A percentile compares a stretch with the other conserved stretches of the same genome.
Conservation (phyloP, 2,113 vertebrate species). For the Fulica atra region DNA sequence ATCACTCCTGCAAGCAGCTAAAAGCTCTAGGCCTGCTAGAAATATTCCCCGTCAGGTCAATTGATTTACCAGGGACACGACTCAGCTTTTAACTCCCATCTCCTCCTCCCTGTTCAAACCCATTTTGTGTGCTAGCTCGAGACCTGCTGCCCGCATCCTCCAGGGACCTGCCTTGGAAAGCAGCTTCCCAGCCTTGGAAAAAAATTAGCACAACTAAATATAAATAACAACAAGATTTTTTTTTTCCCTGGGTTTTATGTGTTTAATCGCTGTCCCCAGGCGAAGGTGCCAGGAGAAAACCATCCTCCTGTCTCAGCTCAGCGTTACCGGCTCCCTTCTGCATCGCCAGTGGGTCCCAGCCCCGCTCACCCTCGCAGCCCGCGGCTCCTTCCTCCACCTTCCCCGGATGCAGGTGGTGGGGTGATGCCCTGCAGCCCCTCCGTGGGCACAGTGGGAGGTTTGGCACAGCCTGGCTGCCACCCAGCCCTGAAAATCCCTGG, state of each 20-base stretch:
- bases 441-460: neutral
- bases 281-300: neutral
- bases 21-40: neutral
- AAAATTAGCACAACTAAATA: neutral
- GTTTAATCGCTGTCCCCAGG: neutral
- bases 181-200: neutral
- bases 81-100: constrained; percentile 25
- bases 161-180: constrained; percentile 28
- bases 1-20: neutral
- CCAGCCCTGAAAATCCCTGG: neutral
- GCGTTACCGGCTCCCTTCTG: rapidly evolving
- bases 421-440: neutral
- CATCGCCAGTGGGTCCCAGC: rapidly evolving
- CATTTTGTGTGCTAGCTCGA: neutral
- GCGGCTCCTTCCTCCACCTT: neutral
- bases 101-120: constrained; percentile 23
- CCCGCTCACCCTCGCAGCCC: rapidly evolving
- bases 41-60: neutral
- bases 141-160: constrained; percentile 15
- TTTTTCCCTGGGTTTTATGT: neutral
- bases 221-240: neutral
- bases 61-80: constrained; percentile 19
- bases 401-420: neutral
- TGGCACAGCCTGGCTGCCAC: neutral
- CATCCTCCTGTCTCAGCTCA: rapidly evolving